Conservation (phyloP, 2,113 vertebrate species). For the Xenus cinereus region DNA sequence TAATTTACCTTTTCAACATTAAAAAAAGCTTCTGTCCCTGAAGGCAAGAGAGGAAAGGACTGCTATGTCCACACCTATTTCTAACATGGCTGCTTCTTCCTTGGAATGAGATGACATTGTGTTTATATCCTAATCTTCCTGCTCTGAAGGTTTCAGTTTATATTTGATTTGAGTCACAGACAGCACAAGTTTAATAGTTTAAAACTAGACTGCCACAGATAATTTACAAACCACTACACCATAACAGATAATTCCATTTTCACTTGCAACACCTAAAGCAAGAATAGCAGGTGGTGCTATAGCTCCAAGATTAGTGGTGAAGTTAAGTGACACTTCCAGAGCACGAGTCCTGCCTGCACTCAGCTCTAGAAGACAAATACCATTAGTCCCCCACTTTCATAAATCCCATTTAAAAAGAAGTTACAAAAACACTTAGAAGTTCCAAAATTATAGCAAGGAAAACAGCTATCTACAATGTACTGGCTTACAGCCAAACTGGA, state of each 20-base stretch:
- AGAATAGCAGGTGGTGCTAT: conserved; percentile 10
- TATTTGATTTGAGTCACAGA: background rate
- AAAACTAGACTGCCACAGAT: conserved; percentile 2
- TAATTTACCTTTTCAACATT: background rate
- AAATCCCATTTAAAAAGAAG: background rate
- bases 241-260: conserved; percentile 37
- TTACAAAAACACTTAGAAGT: background rate
- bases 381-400: background rate
- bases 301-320: background rate
- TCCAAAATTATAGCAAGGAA: conserved; percentile 4
- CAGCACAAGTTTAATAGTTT: background rate
- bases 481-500: background rate
- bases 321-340: background rate
- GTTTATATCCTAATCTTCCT: background rate
- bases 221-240: conserved; percentile 26
- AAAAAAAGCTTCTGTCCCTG: background rate
- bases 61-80: background rate
- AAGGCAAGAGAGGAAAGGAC: background rate
- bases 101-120: background rate
- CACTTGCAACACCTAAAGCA: background rate
- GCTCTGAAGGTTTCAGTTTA: background rate
- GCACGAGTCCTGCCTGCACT: background rate
- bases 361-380: background rate
- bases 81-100: background rate
- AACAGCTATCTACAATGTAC: background rate